Conservation (phyloP, 2,797 vertebrate genomes). For the Cryptoblepharus egeriae region DNA sequence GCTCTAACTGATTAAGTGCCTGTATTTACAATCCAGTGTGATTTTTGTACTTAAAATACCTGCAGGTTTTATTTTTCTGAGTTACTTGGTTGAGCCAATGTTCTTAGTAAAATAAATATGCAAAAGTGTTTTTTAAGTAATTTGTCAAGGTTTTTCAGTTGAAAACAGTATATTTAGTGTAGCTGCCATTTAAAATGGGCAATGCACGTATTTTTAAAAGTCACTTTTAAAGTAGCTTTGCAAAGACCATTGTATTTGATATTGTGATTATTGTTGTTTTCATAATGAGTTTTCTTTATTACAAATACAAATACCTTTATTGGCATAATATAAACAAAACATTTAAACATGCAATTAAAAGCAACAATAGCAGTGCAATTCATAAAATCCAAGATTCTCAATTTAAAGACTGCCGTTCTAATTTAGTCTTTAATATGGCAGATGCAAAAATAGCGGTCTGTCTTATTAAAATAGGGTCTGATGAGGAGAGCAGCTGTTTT, state of each 20-base stretch:
- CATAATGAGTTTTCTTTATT: slow-evolving; percentile 35
- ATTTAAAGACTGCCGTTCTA: too few relatives aligned
- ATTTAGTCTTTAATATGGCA: too few relatives aligned
- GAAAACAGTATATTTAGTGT: neutral
- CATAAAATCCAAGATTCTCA: too few relatives aligned
- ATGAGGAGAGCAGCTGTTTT: too few relatives aligned
- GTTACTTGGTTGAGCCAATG: neutral
- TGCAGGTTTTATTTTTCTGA: slow-evolving; percentile 3
- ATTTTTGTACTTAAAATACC: neutral
- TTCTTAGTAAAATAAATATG: neutral
- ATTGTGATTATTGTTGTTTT: slow-evolving; percentile 16
- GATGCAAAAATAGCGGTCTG: too few relatives aligned
- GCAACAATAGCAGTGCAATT: too few relatives aligned
- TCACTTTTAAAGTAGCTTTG: neutral
- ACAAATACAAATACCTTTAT: too few relatives aligned
- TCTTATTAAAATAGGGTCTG: too few relatives aligned
- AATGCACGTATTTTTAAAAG: neutral
- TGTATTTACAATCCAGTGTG: neutral
- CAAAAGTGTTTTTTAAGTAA: slow-evolving; percentile 2
- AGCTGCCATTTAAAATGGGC: slow-evolving; percentile 5
- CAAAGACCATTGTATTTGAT: slow-evolving; percentile 1
- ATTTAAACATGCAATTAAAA: too few relatives aligned
- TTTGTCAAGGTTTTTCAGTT: neutral
- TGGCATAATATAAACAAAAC: too few relatives aligned
- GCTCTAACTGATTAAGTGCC: too few relatives aligned